A percentile compares a stretch with the other conserved stretches of the same genome.
phyloP scores from a whole-genome alignment of 2,797 vertebrate genomes.

The Trichosurus vulpecula region DNA sequence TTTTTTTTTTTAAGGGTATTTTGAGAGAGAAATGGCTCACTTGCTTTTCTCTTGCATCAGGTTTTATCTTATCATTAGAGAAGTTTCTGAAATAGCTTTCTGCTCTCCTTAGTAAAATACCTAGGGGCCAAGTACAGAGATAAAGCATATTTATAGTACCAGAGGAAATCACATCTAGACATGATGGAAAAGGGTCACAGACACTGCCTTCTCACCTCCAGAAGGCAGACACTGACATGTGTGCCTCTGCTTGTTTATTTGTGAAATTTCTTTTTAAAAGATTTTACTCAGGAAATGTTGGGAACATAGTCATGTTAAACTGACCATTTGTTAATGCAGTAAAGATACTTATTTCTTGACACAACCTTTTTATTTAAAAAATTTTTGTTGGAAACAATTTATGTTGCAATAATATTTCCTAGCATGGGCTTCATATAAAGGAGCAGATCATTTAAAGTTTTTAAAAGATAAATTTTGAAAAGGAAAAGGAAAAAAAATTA shows the following conservation, averaged over 20 bases:
- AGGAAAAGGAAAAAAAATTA: background rate
- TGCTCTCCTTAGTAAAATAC: constrained; percentile 67
- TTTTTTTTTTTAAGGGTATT: background rate
- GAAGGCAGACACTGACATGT: background rate
- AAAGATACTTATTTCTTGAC: background rate
- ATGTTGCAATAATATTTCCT: background rate
- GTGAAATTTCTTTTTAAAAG: background rate
- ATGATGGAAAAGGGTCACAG: constrained; percentile 48
- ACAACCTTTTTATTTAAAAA: background rate
- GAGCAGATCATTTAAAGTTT: background rate
- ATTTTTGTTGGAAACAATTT: background rate
- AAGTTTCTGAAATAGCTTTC: constrained; percentile 71
- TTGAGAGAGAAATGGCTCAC: constrained; percentile 43
- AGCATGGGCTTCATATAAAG: background rate
- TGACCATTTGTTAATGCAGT: background rate
- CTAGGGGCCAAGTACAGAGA: constrained; percentile 68
- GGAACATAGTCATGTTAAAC: background rate
- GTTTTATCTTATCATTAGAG: constrained; percentile 75
- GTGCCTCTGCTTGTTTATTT: constrained; percentile 22
- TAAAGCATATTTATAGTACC: constrained; percentile 78
- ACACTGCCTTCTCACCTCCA: background rate
- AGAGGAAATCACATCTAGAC: constrained; percentile 65
- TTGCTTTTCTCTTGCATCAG: constrained; percentile 39
- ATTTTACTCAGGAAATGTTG: constrained; percentile 24
- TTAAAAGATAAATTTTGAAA: background rate